phyloP scores from a whole-genome alignment of 2,888 invertebrate genomes.

The Gryllus longicercus region DNA sequence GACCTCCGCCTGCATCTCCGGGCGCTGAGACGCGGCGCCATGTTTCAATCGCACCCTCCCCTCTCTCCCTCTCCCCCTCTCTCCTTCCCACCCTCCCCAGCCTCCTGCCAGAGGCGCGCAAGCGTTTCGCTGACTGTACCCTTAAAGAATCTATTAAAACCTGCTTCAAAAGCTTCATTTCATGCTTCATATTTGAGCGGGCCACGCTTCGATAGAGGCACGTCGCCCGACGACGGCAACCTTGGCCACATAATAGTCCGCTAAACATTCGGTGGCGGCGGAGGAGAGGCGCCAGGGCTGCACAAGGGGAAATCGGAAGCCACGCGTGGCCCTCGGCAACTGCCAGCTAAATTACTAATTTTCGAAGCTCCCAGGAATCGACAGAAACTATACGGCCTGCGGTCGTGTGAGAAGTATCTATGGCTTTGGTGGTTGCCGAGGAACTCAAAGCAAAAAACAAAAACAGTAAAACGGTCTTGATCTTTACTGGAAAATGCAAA shows the following conservation, averaged over 20 bases:
- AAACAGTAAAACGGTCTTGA: too few species aligned
- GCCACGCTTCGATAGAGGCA: not conserved
- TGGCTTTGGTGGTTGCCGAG: too few species aligned
- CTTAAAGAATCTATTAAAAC: conserved; percentile 17
- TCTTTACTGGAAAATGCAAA: too few species aligned
- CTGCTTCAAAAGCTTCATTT: conserved; percentile 2
- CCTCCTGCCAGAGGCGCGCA: not conserved
- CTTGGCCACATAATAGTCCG: conserved; percentile 1
- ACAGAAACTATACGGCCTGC: too few species aligned
- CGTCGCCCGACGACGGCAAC: not conserved
- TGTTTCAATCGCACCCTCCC: not conserved
- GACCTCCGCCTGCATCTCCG: too few species aligned
- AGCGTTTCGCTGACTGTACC: conserved; percentile 9
- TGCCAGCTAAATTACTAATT: too few species aligned
- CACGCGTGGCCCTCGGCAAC: too few species aligned
- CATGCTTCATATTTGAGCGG: conserved; percentile 8
- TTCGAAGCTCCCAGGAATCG: too few species aligned
- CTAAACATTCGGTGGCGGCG: not conserved
- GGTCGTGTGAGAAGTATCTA: too few species aligned
- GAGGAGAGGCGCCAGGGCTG: not conserved
- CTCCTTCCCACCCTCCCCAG: not conserved
- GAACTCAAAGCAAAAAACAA: too few species aligned
- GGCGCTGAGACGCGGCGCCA: too few species aligned
- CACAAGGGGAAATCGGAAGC: too few species aligned
- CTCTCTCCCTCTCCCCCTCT: not conserved